Evolutionary conservation across 2,113 vertebrate genomes (phyloP), one percentile per base, ranked within the genome.

Genomic region (Hipposideros armiger): DNA sequence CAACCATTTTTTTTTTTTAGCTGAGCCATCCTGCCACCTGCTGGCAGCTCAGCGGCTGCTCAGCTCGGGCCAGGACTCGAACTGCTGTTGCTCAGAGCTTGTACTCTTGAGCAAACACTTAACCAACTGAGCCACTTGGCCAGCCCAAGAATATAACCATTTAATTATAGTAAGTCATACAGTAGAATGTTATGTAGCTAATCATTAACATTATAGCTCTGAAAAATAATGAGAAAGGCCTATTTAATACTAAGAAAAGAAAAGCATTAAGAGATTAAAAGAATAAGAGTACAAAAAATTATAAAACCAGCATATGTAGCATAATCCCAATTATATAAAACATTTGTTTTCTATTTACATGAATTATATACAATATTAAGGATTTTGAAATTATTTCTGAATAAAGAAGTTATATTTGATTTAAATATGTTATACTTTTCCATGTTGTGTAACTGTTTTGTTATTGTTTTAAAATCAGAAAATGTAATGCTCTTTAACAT

Each of bases 171-270:
- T 40, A 77, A 73, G 32, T 73, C 17, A 90, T 69, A 58, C 0
- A 67, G 13, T 42, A 20, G 32, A 82, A 88, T 77, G 30, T 26
- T 92, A 3, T 45, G 9, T 47, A 73, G 16, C 14, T 78, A 47
- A 16, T 94, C 56, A 94, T 76, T 96, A 90, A 24, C 24, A 77
- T 24, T 82, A 20, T 76, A 40, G 69, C 14, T 78, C 50, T 70
- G 26, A 54, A 67, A 87, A 85, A 62, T 62, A 87, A 85, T 81
- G 9, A 20, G 13, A 92, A 74, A 73, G 30, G 7, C 7, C 73
- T 56, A 36, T 30, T 70, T 78, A 78, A 26, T 69, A 8, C 10
- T 17, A 93, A 83, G 11, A 24, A 17, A 77, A 80, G 4, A 20
- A 54, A 60, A 80, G 15, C 3, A 76, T 28, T n/a, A 81, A 77